Evolutionary conservation across 1,140 invertebrate genomes (phyloP).

Genomic region (Belonocnema kinseyi): DNA sequence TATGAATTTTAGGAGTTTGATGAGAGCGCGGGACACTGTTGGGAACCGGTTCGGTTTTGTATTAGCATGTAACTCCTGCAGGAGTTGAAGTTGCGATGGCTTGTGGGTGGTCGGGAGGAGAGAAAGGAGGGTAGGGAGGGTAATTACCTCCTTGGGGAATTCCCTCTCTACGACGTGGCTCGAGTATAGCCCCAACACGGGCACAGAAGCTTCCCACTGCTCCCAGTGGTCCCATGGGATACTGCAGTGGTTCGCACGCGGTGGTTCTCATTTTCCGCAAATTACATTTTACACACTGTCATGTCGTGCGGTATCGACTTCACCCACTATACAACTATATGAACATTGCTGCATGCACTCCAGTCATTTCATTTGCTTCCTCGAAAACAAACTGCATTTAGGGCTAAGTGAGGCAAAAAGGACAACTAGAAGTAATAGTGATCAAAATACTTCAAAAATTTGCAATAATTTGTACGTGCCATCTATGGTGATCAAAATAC

Average conservation of each 20-base stretch:
- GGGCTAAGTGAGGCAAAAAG: conserved; percentile 34
- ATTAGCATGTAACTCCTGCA: conserved; percentile 73
- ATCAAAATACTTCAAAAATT: too few relatives aligned
- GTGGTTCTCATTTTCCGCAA: conserved; percentile 66
- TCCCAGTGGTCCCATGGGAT: conserved; percentile 66
- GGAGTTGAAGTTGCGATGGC: conserved; percentile 71
- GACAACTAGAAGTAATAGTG: too few relatives aligned
- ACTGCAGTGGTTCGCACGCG: conserved; percentile 64
- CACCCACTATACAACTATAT: background rate
- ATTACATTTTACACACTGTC: conserved; percentile 57
- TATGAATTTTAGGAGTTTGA: conserved; percentile 58
- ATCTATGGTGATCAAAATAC: too few relatives aligned
- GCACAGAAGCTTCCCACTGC: conserved; percentile 68
- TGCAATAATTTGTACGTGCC: too few relatives aligned
- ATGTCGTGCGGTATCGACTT: background rate
- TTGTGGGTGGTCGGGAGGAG: conserved; percentile 62
- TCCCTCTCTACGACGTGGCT: conserved; percentile 56
- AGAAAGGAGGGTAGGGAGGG: conserved; percentile 58
- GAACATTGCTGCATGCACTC: background rate
- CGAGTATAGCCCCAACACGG: conserved; percentile 63
- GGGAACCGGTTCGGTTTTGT: conserved; percentile 71
- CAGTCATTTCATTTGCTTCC: conserved; percentile 4
- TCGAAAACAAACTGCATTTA: conserved; percentile 36
- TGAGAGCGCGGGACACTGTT: conserved; percentile 57
- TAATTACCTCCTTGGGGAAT: conserved; percentile 73